These are phyloP conservation scores for Ahaetulla prasina DNA, from an alignment of 2,113 vertebrate genomes.

Conservation along the genomic window DNA sequence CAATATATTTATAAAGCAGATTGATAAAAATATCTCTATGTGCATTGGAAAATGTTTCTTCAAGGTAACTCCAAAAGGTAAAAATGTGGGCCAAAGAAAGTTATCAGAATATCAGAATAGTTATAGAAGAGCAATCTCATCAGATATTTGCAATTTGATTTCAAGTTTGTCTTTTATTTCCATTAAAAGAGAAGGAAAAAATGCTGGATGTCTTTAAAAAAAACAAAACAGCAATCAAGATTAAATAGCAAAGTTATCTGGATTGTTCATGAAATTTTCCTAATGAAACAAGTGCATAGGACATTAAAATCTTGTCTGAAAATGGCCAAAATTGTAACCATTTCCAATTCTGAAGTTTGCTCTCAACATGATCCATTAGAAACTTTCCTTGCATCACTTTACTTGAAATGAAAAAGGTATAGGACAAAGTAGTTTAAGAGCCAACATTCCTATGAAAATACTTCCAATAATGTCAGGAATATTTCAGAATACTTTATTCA, in stretches of 20 bases:
- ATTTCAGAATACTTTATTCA: not conserved
- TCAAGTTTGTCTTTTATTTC: not conserved
- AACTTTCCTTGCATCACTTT: not conserved
- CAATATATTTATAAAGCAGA: not conserved
- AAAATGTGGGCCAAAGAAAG: not conserved
- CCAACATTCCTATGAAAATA: not conserved
- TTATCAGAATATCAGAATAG: not conserved
- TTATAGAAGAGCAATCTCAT: not conserved
- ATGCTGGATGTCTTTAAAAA: not conserved
- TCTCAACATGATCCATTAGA: not conserved
- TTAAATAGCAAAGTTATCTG: not conserved
- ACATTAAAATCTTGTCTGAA: not conserved
- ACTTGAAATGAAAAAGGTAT: not conserved
- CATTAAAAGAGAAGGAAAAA: not conserved
- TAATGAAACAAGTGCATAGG: not conserved
- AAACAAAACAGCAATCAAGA: not conserved
- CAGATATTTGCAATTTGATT: not conserved
- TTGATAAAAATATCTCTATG: not conserved
- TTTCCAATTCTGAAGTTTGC: not conserved
- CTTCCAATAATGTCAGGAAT: not conserved
- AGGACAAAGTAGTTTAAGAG: not conserved
- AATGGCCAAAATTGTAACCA: not conserved
- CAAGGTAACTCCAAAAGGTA: not conserved
- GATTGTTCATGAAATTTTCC: not conserved
- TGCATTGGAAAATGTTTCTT: not conserved